Conservation (phyloP, 2,888 invertebrate genomes). For the Dryobotodes eremita region DNA sequence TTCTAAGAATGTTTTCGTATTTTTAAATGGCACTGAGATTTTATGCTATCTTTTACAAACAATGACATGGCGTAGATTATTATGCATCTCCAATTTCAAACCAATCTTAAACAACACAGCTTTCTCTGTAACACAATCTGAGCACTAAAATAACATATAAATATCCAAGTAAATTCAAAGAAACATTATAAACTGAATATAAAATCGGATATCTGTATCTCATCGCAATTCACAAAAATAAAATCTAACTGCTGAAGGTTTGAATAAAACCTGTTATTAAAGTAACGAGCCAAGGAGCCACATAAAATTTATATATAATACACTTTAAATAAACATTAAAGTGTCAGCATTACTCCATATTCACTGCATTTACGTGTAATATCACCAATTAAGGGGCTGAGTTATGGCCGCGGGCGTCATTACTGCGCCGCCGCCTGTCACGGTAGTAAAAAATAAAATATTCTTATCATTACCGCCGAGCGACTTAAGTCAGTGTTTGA, state of each 20-base stretch:
- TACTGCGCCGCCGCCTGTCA: conserved; percentile 57
- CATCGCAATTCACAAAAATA: conserved; percentile 55
- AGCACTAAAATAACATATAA: conserved; percentile 28
- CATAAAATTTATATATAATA: conserved; percentile 71
- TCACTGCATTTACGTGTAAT: conserved; percentile 69
- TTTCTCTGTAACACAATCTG: not conserved
- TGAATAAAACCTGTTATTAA: conserved; percentile 63
- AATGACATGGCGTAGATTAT: not conserved
- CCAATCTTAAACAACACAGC: not conserved
- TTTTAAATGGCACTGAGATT: not conserved
- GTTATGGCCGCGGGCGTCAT: conserved; percentile 61
- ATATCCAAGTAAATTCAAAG: conserved; percentile 42
- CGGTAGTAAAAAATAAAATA: conserved; percentile 67
- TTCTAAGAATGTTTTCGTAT: conserved; percentile 21
- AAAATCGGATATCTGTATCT: conserved; percentile 52
- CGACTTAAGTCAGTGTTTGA: conserved; percentile 61
- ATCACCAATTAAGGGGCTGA: conserved; percentile 69
- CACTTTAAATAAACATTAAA: conserved; percentile 74
- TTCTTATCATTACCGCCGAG: conserved; percentile 66
- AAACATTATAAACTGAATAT: conserved; percentile 38
- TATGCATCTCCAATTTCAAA: not conserved
- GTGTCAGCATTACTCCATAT: conserved; percentile 73
- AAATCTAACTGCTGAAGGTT: conserved; percentile 56
- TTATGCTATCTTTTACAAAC: not conserved
- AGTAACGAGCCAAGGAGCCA: conserved; percentile 63